Percentiles rank a stretch among this genome's conserved stretches.
Conservation (phyloP, 2,888 invertebrate species). For the Gryllus longicercus region DNA sequence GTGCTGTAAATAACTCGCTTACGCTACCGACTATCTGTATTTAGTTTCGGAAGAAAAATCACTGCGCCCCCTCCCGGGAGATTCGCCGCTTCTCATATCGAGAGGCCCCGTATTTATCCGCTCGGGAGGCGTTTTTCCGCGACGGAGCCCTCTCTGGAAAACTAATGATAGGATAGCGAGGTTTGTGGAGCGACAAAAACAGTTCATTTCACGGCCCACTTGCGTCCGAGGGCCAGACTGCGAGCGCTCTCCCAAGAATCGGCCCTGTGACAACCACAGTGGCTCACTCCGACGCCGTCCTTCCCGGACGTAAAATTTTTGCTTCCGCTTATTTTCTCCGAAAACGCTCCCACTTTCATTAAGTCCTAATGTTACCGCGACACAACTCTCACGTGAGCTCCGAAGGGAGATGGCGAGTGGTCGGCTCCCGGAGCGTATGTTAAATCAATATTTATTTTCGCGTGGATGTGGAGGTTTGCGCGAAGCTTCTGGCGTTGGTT, state of each 20-base stretch:
- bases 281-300: background rate
- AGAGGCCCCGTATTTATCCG: background rate
- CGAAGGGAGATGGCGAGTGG: no score
- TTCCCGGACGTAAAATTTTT: background rate
- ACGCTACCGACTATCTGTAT: no score
- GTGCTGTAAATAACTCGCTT: no score
- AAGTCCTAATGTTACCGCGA: background rate
- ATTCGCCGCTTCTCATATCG: background rate
- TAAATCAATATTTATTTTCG: background rate
- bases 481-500: background rate
- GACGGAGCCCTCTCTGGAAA: background rate
- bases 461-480: background rate
- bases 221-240: background rate
- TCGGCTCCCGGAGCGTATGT: background rate
- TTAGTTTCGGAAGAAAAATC: no score
- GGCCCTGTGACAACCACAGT: background rate
- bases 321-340: background rate
- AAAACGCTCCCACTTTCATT: background rate
- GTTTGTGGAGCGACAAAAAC: constrained; percentile 6
- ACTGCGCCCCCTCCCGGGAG: no score
- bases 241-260: background rate
- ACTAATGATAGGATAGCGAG: background rate
- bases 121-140: background rate
- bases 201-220: background rate
- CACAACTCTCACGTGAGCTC: background rate